Evolutionary conservation across 2,888 invertebrate species (phyloP).

Genomic region (Tenthredo notha): DNA sequence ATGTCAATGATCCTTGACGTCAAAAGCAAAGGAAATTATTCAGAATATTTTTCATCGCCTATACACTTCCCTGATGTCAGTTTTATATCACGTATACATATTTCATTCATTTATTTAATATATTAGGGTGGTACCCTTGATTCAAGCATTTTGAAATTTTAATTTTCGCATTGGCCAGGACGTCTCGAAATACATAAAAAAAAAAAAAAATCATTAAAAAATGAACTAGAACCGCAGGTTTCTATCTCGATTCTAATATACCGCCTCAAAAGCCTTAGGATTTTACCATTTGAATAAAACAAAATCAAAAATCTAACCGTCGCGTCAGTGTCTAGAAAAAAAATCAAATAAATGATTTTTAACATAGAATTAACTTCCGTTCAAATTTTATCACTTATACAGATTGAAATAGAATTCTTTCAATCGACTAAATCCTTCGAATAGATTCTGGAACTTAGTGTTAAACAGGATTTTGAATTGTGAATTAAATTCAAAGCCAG

Average conservation of each 20-base stretch:
- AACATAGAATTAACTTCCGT: neutral
- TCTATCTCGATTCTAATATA: too few species aligned
- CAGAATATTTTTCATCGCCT: neutral
- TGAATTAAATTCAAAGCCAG: neutral
- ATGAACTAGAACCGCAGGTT: too few species aligned
- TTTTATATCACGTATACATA: neutral
- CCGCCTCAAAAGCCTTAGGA: too few species aligned
- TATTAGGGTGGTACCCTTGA: too few species aligned
- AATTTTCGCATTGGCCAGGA: neutral
- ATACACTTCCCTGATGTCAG: neutral
- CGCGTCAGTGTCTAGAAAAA: neutral
- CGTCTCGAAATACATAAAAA: too few species aligned
- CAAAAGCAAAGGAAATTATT: constrained; percentile 48
- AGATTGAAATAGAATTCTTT: too few species aligned
- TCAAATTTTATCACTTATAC: too few species aligned
- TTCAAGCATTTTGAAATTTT: neutral
- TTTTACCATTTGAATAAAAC: too few species aligned
- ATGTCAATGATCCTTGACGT: constrained; percentile 47
- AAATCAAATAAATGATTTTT: neutral
- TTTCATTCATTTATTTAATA: neutral
- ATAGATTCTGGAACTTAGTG: neutral
- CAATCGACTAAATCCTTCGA: too few species aligned
- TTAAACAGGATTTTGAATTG: neutral
- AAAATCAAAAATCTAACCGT: neutral
- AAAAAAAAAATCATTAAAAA: too few species aligned